Percentiles rank a stretch among this genome's conserved stretches.
Conservation (phyloP, 1,140 invertebrate species). For the Pseudomyrmex cubaensis region DNA sequence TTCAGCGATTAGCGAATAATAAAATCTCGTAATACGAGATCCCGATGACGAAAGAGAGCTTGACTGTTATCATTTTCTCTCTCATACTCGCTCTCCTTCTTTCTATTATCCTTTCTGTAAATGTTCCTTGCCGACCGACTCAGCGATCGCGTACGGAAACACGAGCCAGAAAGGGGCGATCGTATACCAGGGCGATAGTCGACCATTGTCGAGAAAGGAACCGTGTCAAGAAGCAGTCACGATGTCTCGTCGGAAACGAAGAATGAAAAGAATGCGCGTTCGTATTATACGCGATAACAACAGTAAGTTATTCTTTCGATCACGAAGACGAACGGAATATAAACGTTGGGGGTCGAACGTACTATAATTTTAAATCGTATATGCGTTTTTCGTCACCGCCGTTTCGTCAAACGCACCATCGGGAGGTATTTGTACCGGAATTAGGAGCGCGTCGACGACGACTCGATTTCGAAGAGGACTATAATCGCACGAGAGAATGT, state of each 20-base stretch:
- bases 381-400: too few relatives aligned
- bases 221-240: constrained; percentile 26
- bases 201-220: constrained; percentile 22
- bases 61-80: constrained; percentile 47
- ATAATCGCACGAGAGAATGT: constrained; percentile 67
- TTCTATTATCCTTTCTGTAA: neutral
- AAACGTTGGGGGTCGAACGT: too few relatives aligned
- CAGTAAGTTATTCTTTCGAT: neutral
- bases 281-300: neutral
- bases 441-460: constrained; percentile 35
- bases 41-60: constrained; percentile 10
- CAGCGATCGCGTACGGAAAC: constrained; percentile 30
- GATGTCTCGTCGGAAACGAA: constrained; percentile 14
- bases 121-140: constrained; percentile 53
- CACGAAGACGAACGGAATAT: too few relatives aligned
- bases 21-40: constrained; percentile 66
- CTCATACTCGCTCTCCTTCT: constrained; percentile 7
- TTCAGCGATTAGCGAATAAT: constrained; percentile 75
- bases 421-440: constrained; percentile 41
- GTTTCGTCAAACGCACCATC: too few relatives aligned
- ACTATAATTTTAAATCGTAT: too few relatives aligned
- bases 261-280: constrained; percentile 17
- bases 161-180: constrained; percentile 22
- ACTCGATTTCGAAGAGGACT: constrained; percentile 7
- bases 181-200: constrained; percentile 33